Percentiles rank a stretch among this genome's conserved stretches.
phyloP scores from a whole-genome alignment of 1,140 invertebrate species.

The Bactericera cockerelli region DNA sequence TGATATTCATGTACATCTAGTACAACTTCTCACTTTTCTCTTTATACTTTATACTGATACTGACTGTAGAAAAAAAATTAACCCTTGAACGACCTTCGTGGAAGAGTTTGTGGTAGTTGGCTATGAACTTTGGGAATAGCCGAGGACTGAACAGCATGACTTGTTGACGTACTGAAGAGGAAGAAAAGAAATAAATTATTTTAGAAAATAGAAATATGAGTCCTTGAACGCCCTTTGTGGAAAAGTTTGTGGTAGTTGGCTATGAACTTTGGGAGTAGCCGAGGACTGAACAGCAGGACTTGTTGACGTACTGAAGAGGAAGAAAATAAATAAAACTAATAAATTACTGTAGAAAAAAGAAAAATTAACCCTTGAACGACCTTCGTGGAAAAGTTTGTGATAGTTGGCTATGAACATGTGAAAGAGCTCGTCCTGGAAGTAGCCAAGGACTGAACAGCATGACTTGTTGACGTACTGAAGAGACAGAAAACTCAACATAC shows the following conservation, averaged over 20 bases:
- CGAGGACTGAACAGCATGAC: constrained; percentile 56
- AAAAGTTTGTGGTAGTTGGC: too few species aligned
- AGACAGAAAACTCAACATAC: too few species aligned
- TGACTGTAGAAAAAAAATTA: too few species aligned
- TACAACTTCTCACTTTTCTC: too few species aligned
- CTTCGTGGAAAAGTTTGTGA: constrained; percentile 32
- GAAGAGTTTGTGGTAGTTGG: too few species aligned
- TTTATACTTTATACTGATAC: too few species aligned
- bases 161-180: constrained; percentile 56
- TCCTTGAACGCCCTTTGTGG: too few species aligned
- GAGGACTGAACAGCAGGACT: constrained; percentile 54
- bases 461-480: constrained; percentile 64
- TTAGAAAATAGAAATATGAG: too few species aligned
- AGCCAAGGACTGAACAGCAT: constrained; percentile 58
- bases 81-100: too few species aligned
- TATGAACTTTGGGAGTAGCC: constrained; percentile 42
- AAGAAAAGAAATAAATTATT: background rate
- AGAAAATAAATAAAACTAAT: background rate
- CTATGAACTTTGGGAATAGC: constrained; percentile 39
- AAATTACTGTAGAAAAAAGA: too few species aligned
- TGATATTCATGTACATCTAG: too few species aligned
- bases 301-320: constrained; percentile 54
- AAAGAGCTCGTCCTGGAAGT: constrained; percentile 53
- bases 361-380: too few species aligned
- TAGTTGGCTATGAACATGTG: constrained; percentile 46